These are phyloP conservation scores for Philereme vetulata DNA, from an alignment of 2,888 invertebrate species.

Conservation along the genomic window DNA sequence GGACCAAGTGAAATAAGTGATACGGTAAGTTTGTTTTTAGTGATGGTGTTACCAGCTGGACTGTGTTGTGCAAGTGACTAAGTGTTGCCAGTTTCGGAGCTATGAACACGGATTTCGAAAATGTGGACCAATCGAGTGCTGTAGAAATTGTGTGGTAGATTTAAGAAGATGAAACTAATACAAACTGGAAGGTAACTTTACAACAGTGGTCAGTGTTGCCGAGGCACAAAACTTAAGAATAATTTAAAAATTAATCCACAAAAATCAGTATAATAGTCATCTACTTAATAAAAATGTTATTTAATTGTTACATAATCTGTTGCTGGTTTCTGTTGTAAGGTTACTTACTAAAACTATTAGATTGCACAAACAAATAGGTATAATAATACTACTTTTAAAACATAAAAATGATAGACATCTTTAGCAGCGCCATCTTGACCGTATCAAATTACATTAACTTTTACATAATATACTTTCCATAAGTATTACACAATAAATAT, in stretches of 20 bases:
- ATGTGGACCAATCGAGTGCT: conserved; percentile 55
- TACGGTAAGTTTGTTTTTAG: conserved; percentile 76
- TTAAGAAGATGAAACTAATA: conserved; percentile 40
- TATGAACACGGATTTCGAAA: conserved; percentile 40
- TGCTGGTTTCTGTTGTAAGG: conserved; percentile 28
- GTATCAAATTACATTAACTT: conserved; percentile 37
- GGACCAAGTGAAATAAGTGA: conserved; percentile 82
- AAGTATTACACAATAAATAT: conserved; percentile 1
- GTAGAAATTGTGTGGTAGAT: conserved; percentile 41
- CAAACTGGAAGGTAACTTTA: conserved; percentile 41
- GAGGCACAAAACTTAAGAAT: conserved; percentile 32
- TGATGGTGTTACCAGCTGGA: conserved; percentile 67
- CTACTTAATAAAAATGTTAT: conserved; percentile 15
- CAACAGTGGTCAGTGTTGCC: conserved; percentile 66
- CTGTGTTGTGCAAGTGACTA: conserved; percentile 77
- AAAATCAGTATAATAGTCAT: conserved; percentile 1
- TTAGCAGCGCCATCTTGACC: conserved; percentile 35
- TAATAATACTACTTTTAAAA: conserved; percentile 16
- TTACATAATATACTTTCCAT: background rate
- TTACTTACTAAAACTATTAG: conserved; percentile 16
- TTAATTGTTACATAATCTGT: conserved; percentile 7
- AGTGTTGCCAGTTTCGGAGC: conserved; percentile 58
- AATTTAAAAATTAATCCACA: background rate
- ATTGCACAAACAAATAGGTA: conserved; percentile 1
- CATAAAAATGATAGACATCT: conserved; percentile 22